phyloP scores from a whole-genome alignment of 2,797 vertebrate genomes.

The Etheostoma perlongum region DNA sequence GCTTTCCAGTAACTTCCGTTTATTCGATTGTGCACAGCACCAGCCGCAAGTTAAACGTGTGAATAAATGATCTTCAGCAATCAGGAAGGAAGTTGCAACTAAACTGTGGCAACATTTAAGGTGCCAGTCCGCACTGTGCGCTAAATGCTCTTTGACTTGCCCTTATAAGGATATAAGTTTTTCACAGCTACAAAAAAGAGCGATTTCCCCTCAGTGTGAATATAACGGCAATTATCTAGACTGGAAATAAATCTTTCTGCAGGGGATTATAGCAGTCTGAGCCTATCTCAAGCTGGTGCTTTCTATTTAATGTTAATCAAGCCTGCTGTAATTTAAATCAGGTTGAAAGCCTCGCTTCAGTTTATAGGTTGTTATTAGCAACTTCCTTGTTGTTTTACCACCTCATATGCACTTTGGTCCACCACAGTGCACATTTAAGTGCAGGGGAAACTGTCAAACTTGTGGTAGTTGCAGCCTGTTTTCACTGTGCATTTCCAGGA shows the following conservation, averaged over 20 bases:
- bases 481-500: slow-evolving; percentile 1
- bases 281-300: background rate
- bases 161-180: slow-evolving; percentile 79
- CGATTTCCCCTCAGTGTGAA: slow-evolving; percentile 31
- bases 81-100: slow-evolving; percentile 75
- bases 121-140: slow-evolving; percentile 33
- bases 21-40: background rate
- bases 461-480: background rate
- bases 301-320: slow-evolving; percentile 13
- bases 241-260: slow-evolving; percentile 50
- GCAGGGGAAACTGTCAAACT: slow-evolving; percentile 9
- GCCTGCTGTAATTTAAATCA: background rate
- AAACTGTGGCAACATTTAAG: slow-evolving; percentile 43
- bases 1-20: slow-evolving; percentile 10
- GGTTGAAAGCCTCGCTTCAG: background rate
- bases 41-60: slow-evolving; percentile 4
- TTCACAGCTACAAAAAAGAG: slow-evolving; percentile 15
- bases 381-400: slow-evolving; percentile 35
- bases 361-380: background rate
- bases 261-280: background rate
- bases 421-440: slow-evolving; percentile 5
- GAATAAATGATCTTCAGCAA: slow-evolving; percentile 16
- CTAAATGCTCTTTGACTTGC: slow-evolving; percentile 53
- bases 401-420: slow-evolving; percentile 71
- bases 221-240: slow-evolving; percentile 20